Conservation (phyloP, 2,797 vertebrate genomes). For the Limosa lapponica region DNA sequence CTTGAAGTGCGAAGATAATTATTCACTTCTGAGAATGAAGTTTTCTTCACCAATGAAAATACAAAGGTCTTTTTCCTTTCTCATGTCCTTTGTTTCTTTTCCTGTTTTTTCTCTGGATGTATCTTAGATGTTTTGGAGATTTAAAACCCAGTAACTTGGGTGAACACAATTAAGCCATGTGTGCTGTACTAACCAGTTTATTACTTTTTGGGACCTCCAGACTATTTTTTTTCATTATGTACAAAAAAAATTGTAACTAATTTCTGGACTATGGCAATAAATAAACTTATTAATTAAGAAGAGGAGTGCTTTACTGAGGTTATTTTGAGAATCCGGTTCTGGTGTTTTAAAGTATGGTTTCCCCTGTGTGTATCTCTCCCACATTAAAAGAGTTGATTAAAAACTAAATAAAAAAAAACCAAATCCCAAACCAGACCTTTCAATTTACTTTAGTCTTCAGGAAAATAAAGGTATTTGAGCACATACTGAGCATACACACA, state of each 20-base stretch:
- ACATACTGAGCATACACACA: too few species aligned
- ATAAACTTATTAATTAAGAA: background rate
- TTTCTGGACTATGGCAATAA: background rate
- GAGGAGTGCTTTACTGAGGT: background rate
- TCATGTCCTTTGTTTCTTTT: background rate
- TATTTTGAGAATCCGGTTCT: background rate
- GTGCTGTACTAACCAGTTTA: background rate
- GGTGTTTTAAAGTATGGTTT: background rate
- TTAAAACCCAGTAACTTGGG: background rate
- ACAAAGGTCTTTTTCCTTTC: background rate
- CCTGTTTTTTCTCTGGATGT: background rate
- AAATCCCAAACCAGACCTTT: background rate
- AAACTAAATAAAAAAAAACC: background rate
- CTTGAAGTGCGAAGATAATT: background rate
- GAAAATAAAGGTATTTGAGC: background rate
- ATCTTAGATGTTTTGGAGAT: background rate
- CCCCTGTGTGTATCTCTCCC: fast-evolving
- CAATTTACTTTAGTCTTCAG: background rate
- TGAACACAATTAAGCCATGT: background rate
- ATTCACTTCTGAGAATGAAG: background rate
- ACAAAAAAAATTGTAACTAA: background rate
- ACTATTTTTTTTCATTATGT: background rate
- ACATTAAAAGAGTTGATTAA: background rate
- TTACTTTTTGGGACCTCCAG: background rate
- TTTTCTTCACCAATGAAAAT: background rate